Evolutionary conservation across 2,797 vertebrate genomes (phyloP).

Genomic region (Lagocephalus sceleratus): DNA sequence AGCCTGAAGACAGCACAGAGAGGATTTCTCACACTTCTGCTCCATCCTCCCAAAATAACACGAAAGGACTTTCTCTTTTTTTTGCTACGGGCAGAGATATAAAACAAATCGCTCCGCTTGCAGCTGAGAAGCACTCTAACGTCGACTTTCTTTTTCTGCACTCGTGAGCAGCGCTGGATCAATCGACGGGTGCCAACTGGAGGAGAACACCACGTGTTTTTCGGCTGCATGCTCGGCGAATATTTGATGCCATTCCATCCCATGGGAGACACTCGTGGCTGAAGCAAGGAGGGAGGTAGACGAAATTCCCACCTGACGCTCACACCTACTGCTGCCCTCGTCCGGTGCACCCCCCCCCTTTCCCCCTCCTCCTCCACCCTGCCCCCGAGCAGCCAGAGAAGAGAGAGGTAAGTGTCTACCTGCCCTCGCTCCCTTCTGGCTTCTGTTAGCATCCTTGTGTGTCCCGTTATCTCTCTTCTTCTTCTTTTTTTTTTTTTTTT

Average conservation of each 20-base stretch:
- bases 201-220: slow-evolving; percentile 51
- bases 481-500: neutral
- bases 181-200: slow-evolving; percentile 47
- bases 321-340: slow-evolving; percentile 46
- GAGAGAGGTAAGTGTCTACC: slow-evolving; percentile 55
- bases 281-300: slow-evolving; percentile 71
- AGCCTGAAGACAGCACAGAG: slow-evolving; percentile 67
- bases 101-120: slow-evolving; percentile 53
- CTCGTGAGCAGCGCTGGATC: slow-evolving; percentile 64
- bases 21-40: slow-evolving; percentile 54
- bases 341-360: slow-evolving; percentile 30
- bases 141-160: slow-evolving; percentile 23
- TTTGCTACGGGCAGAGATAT: slow-evolving; percentile 55
- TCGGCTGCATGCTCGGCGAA: slow-evolving; percentile 59
- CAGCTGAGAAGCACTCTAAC: slow-evolving; percentile 34
- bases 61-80: slow-evolving; percentile 72
- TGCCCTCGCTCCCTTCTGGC: slow-evolving; percentile 27
- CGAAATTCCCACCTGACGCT: slow-evolving; percentile 71
- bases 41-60: slow-evolving; percentile 45
- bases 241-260: slow-evolving; percentile 60
- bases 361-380: slow-evolving; percentile 14
- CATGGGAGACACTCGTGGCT: slow-evolving; percentile 72
- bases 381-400: slow-evolving; percentile 47
- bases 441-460: slow-evolving; percentile 32
- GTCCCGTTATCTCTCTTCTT: slow-evolving; percentile 34